Evolutionary conservation across 2,113 vertebrate genomes (phyloP), one percentile per base, ranked within the genome.

Genomic region (Amazona guildingii): DNA sequence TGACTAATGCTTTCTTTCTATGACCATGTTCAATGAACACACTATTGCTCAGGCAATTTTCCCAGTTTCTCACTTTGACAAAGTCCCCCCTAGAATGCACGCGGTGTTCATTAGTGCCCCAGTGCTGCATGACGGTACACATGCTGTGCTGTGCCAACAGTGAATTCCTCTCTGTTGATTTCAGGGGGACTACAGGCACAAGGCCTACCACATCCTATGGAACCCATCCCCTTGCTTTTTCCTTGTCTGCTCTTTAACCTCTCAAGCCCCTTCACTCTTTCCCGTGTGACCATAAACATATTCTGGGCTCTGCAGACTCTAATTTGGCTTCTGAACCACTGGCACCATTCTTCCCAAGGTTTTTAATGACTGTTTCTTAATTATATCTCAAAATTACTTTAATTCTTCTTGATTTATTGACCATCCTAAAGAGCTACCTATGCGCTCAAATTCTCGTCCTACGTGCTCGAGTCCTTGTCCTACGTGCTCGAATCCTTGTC

Each of bases 61-160:
- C 76, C 46, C 61, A 63, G 68, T 48, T 84, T 35, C 12, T 84
- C 39, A 9, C 37, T 77, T 61, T 27, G 37, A 20, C 63, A 70
- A 49, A 83, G 28, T 11, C 3, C 0, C 1, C 27, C 16, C 10
- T 39, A 29, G 46, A 41, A 52, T 2, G 27, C 1, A 1, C 13
- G 28, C 57, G 48, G 52, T 10, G 59, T 2, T 51, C 35, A 4
- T 44, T 13, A 57, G 49, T 66, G 82, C 18, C 2, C 31, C 33
- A 13, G 55, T 25, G 35, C 46, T 49, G 57, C 51, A 35, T 0
- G 4, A 0, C 6, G 28, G 66, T 5, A 35, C 19, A 21, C n/a
- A 23, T 6, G 16, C 16, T n/a, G 46, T 68, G 41, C 19, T 25
- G 17, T 11, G 31, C 24, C 39, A 76, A 9, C 8, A 51, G 29